Evolutionary conservation across 2,888 invertebrate genomes (phyloP), one percentile per base, ranked within the genome.

Genomic region (Arrhopalites spinosus): DNA sequence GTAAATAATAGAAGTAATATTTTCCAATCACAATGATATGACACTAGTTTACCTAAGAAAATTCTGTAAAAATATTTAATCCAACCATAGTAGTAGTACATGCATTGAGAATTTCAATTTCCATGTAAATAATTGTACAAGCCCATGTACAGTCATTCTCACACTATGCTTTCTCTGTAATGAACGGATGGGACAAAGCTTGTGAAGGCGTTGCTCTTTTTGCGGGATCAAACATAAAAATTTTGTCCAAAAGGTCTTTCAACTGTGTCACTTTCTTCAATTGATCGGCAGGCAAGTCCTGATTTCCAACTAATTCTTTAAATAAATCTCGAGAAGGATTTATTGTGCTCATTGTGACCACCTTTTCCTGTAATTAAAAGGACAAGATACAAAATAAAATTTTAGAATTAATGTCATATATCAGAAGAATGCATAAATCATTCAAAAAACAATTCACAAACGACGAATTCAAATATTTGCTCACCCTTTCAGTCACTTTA

Each of bases 401-500:
- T 2, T 25, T n/a, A n/a, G n/a, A n/a, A n/a, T n/a, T n/a, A n/a
- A n/a, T 7, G 29, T 13, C 27, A 27, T 13, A 13, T 11, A 30
- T n/a, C n/a, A n/a, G n/a, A n/a, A n/a, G n/a, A n/a, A n/a, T n/a
- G n/a, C n/a, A n/a, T n/a, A n/a, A n/a, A n/a, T n/a, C n/a, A n/a
- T 50, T 25, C n/a, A 43, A 73, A 27, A 20, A 61, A 15, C n/a
- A 56, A 15, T 7, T 29, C 29, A 69, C 25, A 79, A 69, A n/a
- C 20, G 23, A 43, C 27, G 50, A 53, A 69, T 43, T n/a, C n/a
- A 45, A 11, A 7, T 25, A 63, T n/a, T 56, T 66, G 59, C 91
- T 91, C 87, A 98, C 98, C 90, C 96, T 89, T 86, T 99, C 96
- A 0, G 99, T 99, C 80, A 99, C 93, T 88, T 93, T 96, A 86